Evolutionary conservation across 37 sponge, comb jelly and placozoan genomes (phyloP).

Genomic region (Agelas oroides): DNA sequence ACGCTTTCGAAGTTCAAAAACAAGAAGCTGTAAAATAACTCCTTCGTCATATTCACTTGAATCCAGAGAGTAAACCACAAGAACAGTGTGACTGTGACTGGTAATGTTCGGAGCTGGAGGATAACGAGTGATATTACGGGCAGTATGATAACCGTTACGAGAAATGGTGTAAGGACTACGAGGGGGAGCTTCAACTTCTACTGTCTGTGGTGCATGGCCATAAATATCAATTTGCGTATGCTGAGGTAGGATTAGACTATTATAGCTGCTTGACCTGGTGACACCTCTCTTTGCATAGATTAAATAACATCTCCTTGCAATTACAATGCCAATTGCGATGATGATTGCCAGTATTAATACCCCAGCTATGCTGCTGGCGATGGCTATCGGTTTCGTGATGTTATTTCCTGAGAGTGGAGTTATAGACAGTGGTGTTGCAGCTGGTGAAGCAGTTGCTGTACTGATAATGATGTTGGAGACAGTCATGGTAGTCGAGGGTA

Average conservation of each 20-base stretch:
- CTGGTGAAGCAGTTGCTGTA: too few species aligned
- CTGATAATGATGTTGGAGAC: too few species aligned
- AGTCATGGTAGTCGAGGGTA: background rate
- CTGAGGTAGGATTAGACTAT: too few species aligned
- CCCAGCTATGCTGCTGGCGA: background rate
- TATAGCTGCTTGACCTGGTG: background rate
- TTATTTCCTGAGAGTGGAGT: background rate
- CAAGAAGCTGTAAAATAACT: background rate
- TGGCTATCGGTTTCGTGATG: background rate
- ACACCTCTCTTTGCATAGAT: too few species aligned
- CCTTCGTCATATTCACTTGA: background rate
- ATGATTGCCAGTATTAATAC: background rate
- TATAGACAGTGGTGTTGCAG: too few species aligned
- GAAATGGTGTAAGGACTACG: too few species aligned
- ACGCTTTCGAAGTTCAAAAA: background rate
- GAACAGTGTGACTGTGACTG: background rate
- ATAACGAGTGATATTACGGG: background rate
- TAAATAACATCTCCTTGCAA: background rate
- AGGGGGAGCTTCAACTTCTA: too few species aligned
- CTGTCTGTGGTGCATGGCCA: too few species aligned
- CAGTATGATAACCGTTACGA: too few species aligned
- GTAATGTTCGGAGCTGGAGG: background rate
- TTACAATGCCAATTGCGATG: background rate
- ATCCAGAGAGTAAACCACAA: conserved; percentile 11
- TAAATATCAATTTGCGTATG: too few species aligned